A percentile compares a stretch with the other conserved stretches of the same genome.
These are phyloP conservation scores for Gallinago nigripennis DNA, from an alignment of 2,797 vertebrate species.

Conservation along the genomic window DNA sequence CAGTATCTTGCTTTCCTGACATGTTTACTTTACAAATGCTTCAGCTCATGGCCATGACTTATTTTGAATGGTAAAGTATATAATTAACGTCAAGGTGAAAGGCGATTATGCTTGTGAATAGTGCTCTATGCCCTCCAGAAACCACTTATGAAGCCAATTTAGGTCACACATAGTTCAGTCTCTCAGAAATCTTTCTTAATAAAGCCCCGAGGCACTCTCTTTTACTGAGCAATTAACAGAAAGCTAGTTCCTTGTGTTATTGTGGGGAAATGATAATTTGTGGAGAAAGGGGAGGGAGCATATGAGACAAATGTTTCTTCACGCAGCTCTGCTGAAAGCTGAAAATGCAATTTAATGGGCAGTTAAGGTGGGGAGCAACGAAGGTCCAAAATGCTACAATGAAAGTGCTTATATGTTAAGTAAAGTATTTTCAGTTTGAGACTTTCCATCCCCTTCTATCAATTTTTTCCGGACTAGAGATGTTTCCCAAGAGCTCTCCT, in stretches of 20 bases:
- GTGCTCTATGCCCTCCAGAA: conserved; percentile 63
- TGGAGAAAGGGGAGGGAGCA: not conserved
- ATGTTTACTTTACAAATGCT: conserved; percentile 73
- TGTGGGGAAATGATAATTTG: conserved; percentile 29
- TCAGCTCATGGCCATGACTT: conserved; percentile 60
- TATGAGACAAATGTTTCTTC: conserved; percentile 1
- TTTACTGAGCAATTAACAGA: conserved; percentile 59
- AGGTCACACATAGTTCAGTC: conserved; percentile 70
- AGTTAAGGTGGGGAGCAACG: not conserved
- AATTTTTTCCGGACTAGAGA: not conserved
- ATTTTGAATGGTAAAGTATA: conserved; percentile 57
- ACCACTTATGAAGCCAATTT: conserved; percentile 72
- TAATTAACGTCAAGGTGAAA: conserved; percentile 79
- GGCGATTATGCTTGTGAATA: conserved; percentile 63
- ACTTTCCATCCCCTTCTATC: not conserved
- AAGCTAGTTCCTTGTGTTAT: conserved; percentile 32
- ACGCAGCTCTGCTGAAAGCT: not conserved
- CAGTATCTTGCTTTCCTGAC: conserved; percentile 67
- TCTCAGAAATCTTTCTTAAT: conserved; percentile 75
- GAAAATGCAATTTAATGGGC: not conserved
- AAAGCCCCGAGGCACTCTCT: conserved; percentile 31
- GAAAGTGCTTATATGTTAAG: not conserved
- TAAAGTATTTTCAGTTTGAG: not conserved
- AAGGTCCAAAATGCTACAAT: not conserved
- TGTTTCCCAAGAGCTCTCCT: not conserved